Base-by-base conservation (phyloP, 2,888 invertebrate genomes). In the Noctuana brunneofusca region DNA sequence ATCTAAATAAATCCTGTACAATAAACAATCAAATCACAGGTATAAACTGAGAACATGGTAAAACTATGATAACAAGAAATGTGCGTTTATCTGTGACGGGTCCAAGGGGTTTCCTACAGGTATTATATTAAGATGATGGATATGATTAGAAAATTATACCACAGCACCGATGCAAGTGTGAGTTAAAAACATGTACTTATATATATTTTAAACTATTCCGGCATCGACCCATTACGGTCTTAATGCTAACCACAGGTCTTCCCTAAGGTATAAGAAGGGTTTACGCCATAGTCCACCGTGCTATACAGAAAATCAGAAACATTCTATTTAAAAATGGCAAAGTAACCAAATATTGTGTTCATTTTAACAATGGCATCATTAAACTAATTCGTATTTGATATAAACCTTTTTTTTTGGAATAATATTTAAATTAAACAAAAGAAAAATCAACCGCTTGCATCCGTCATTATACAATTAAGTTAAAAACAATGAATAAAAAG, bases 31-130 rank as follows among this genome's bases (percentile, higher is more conserved):
- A 30, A 59, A 66, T 64, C 63, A 64, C 56, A 60, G 52, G 41
- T 12, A 48, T 59, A 32, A 41, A 48, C 48, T 32, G 35, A 48
- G 38, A 62, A 63, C 35, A 54, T 58, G 48, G 14, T 53, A 46
- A 32, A 46, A 30, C 53, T 59, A 66, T 46, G 35, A 64, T 66
- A 66, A 62, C 57, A 62, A 18, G 43, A 57, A 53, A 55, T 66
- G 66, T 66, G 66, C 66, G 66, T 64, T 58, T 56, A 46, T 53
- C 43, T 41, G 50, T 50, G 60, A 48, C 38, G 54, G 46, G 64
- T 49, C 27, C 60, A 30, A 54, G 54, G 1, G 20, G 30, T 18
- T 58, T 18, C 6, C 9, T 27, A 27, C n/a, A 50, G n/a, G n/a
- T n/a, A n/a, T n/a, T n/a, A n/a, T n/a, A n/a, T n/a, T n/a, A n/a